Percentiles rank a stretch among this genome's conserved stretches.
Conservation (phyloP, 1,140 invertebrate genomes). For the Drosophila kohkoa region DNA sequence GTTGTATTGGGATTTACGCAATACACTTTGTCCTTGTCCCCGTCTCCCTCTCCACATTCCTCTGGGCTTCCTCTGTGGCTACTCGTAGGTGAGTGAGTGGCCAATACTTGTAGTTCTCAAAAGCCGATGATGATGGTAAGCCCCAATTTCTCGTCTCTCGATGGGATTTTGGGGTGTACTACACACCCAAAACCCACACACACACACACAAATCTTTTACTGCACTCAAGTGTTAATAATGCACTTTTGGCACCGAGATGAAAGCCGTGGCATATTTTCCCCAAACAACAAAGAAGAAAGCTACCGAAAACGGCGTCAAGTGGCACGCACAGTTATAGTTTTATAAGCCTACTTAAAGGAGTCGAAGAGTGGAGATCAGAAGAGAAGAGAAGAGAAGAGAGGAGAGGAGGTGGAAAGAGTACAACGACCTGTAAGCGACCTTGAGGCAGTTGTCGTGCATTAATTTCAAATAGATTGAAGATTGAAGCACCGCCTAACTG, state of each 20-base stretch:
- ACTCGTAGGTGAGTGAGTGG: conserved; percentile 25
- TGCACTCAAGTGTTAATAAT: conserved; percentile 71
- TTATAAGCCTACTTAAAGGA: conserved; percentile 41
- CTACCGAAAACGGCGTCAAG: not conserved
- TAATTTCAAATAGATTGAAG: conserved; percentile 68
- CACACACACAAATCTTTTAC: conserved; percentile 15
- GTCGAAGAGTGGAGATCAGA: not conserved
- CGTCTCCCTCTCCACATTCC: not conserved
- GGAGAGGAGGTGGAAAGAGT: not conserved
- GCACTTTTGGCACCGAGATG: conserved; percentile 46
- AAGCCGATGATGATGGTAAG: conserved; percentile 43
- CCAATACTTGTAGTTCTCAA: conserved; percentile 52
- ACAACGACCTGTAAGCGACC: conserved; percentile 54
- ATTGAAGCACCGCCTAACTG: conserved; percentile 59
- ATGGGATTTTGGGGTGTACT: not conserved
- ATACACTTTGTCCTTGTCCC: not conserved
- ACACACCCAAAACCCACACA: not conserved
- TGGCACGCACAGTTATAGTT: conserved; percentile 41
- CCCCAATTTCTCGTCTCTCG: conserved; percentile 4
- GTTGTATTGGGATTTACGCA: conserved; percentile 54
- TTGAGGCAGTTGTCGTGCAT: conserved; percentile 45
- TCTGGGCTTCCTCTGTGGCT: not conserved
- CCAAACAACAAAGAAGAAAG: not conserved
- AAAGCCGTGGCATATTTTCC: conserved; percentile 31
- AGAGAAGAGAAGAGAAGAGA: no score